A percentile compares a stretch with the other conserved stretches of the same genome.
These are phyloP conservation scores for Encarsia formosa DNA, from an alignment of 2,888 invertebrate species.

Conservation along the genomic window DNA sequence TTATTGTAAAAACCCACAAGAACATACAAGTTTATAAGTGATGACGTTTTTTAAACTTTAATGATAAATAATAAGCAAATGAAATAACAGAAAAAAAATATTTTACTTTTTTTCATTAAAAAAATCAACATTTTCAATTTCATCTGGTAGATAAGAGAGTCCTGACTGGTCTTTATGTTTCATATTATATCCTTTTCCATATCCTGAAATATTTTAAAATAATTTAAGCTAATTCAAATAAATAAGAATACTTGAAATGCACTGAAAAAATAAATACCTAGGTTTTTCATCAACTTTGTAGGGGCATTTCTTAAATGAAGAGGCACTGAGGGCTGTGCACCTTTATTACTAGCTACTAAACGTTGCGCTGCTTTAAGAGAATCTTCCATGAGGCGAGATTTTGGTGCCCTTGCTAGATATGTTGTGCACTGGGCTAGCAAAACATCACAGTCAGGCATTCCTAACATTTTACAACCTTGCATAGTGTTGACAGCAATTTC, in stretches of 20 bases:
- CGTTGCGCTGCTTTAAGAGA: conserved; percentile 62
- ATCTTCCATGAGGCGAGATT: conserved; percentile 58
- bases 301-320: conserved; percentile 75
- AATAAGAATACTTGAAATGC: not conserved
- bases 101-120: conserved; percentile 46
- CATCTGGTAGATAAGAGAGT: conserved; percentile 65
- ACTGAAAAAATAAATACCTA: conserved; percentile 55
- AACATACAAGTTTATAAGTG: too few relatives aligned
- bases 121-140: conserved; percentile 61
- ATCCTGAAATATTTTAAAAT: conserved; percentile 53
- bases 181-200: conserved; percentile 61
- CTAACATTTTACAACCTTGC: conserved; percentile 75
- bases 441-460: conserved; percentile 79
- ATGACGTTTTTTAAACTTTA: too few relatives aligned
- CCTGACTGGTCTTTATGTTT: conserved; percentile 57
- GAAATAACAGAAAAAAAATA: not conserved
- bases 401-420: conserved; percentile 72
- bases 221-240: not conserved
- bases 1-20: too few relatives aligned
- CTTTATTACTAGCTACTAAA: conserved; percentile 60
- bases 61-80: too few relatives aligned
- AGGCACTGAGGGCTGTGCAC: conserved; percentile 70
- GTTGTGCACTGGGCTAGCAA: conserved; percentile 73
- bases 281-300: conserved; percentile 69
- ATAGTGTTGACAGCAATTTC: conserved; percentile 71